Conservation (phyloP, 23 tunicate genomes). For the Trididemnum clinides region DNA sequence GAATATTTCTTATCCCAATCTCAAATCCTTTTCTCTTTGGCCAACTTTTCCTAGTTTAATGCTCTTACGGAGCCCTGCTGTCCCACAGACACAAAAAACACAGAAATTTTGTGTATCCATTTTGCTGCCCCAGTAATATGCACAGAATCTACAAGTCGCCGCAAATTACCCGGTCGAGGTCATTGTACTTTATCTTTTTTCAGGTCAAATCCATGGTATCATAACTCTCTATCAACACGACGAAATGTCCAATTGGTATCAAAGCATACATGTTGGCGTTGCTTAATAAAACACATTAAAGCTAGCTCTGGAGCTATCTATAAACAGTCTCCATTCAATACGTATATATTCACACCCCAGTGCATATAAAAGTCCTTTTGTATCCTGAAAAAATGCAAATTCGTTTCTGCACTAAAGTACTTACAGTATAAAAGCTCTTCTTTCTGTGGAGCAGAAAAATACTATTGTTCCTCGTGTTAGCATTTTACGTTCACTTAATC, state of each 20-base stretch:
- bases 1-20: conserved; percentile 20
- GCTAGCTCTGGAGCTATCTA: background rate
- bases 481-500: background rate
- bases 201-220: background rate
- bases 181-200: background rate
- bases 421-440: background rate
- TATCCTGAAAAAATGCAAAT: background rate
- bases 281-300: background rate
- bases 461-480: background rate
- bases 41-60: conserved; percentile 9
- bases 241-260: background rate
- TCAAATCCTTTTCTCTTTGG: conserved; percentile 1
- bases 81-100: conserved; percentile 33
- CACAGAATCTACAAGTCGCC: background rate
- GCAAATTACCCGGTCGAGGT: conserved; percentile 2
- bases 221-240: background rate
- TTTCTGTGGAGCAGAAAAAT: background rate
- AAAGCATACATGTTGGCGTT: conserved; percentile 1
- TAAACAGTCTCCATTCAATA: conserved; percentile 3
- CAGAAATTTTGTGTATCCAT: conserved; percentile 14
- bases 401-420: conserved; percentile 1
- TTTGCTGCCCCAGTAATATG: background rate
- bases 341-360: background rate
- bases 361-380: background rate
- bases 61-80: conserved; percentile 12